Evolutionary conservation across 1,140 invertebrate species (phyloP), one percentile per base, ranked within the genome.

Genomic region (Pteromalus puparum): DNA sequence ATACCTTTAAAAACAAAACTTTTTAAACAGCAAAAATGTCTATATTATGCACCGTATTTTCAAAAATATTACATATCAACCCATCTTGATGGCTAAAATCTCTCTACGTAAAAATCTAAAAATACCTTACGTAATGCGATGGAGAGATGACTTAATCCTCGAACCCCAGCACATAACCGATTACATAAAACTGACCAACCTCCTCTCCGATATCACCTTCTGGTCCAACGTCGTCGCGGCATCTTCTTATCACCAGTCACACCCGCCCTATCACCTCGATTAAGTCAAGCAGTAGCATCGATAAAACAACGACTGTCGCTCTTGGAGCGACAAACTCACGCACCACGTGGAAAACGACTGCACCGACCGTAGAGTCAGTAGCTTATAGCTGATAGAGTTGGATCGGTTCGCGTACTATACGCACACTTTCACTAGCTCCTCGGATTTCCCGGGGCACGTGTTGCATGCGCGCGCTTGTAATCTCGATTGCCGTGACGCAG

Each of bases 401-500:
- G 6, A 18, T n/a, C 21, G 21, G 18, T 21, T n/a, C 53, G 18
- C 3, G 53, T 5, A n/a, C 21, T 30, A 70, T 18, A 18, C 68
- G 3, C 24, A 86, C 46, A n/a, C 68, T 48, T 75, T 28, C 72
- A 38, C 67, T 34, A 80, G n/a, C 26, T 68, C n/a, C 67, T 21
- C 68, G 68, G 68, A 13, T 70, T 70, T 70, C 28, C 26, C 68
- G 68, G 26, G 68, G 24, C 28, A 30, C 68, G 68, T n/a, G 21
- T 61, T 61, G 53, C 53, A 61, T 61, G 53, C 53, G 21, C 53
- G 53, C 21, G 53, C 53, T 61, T n/a, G 53, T 61, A 61, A 0
- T n/a, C 53, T 1, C 21, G 53, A 61, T 61, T 61, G 53, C 53
- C 53, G 21, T 21, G 1, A 61, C 21, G 53, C 53, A 61, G 53